These are phyloP conservation scores for Biston betularia DNA, from an alignment of 2,888 invertebrate genomes.

Conservation along the genomic window DNA sequence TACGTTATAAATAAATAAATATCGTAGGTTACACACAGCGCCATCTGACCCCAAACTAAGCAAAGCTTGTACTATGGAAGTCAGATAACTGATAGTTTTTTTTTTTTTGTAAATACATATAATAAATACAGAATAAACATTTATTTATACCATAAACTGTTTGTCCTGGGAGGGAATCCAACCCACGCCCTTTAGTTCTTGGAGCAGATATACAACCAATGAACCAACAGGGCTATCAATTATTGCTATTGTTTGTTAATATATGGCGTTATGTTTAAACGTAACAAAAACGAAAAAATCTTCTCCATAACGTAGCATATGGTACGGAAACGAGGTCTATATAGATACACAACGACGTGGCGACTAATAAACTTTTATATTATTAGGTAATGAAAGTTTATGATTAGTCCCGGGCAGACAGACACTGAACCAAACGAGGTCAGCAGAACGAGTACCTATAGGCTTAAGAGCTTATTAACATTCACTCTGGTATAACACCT, in stretches of 20 bases:
- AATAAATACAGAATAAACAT: no score
- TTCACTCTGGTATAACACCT: conserved; percentile 34
- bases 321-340: conserved; percentile 43
- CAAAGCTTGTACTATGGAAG: no score
- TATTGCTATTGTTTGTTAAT: background rate
- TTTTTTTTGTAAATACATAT: no score
- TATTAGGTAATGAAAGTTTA: conserved; percentile 56
- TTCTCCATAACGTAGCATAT: conserved; percentile 15
- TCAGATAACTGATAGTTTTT: no score
- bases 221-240: no score
- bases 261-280: background rate
- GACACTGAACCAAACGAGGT: conserved; percentile 44
- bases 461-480: conserved; percentile 46
- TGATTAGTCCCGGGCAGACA: conserved; percentile 51
- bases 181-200: no score
- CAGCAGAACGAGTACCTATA: conserved; percentile 39
- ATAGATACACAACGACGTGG: conserved; percentile 32
- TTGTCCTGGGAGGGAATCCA: no score
- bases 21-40: no score
- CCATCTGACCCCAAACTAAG: no score
- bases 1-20: no score
- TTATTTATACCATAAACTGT: no score
- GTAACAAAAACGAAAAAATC: conserved; percentile 3
- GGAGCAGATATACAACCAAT: no score
- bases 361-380: conserved; percentile 55